Evolutionary conservation across 2,888 invertebrate species (phyloP), one percentile per base, ranked within the genome.

Genomic region (Cynaeus angustus): DNA sequence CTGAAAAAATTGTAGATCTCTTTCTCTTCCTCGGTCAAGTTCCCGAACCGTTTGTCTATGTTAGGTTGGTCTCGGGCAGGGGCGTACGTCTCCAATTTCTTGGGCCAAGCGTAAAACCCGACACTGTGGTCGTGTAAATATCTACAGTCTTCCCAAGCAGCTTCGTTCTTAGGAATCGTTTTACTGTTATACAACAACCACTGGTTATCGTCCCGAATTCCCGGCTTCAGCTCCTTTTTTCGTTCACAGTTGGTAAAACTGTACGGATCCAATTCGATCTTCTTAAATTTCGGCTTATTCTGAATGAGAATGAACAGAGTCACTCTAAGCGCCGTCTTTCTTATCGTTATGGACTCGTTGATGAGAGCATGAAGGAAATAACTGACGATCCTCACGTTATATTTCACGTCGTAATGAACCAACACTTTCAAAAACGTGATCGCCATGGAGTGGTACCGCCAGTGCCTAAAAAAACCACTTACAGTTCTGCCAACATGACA

Each of bases 371-470:
- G 86, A 0, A 92, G 84, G 75, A 92, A 90, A 64, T 91, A 88
- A 21, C 87, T 86, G 0, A 94, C 91, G 0, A 91, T 89, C 7
- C 86, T 83, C 0, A 89, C 83, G 0, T 92, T 90, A 82, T 91
- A 91, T 3, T 86, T 84, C 0, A 91, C 88, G 81, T 94, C 92
- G 0, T 91, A 87, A 71, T 95, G 91, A 0, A 94, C 89, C 66
- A 95, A 86, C 78, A 90, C 88, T 1, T 89, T 88, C 6, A 96
- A 85, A 85, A 96, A 90, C 72, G 90, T 89, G 82, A 94, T 88
- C 0, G 92, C 92, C 83, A 95, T 89, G 73, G 91, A 88, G 56
- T 92, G 88, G 73, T 94, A 94, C 52, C 95, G 90, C 97, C 97
- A 96, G 81, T 94, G 94, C 14, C 93, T 92, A 13, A 79, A 50